These are phyloP conservation scores for Brachypteracias leptosomus DNA, from an alignment of 2,113 vertebrate species.

Conservation along the genomic window DNA sequence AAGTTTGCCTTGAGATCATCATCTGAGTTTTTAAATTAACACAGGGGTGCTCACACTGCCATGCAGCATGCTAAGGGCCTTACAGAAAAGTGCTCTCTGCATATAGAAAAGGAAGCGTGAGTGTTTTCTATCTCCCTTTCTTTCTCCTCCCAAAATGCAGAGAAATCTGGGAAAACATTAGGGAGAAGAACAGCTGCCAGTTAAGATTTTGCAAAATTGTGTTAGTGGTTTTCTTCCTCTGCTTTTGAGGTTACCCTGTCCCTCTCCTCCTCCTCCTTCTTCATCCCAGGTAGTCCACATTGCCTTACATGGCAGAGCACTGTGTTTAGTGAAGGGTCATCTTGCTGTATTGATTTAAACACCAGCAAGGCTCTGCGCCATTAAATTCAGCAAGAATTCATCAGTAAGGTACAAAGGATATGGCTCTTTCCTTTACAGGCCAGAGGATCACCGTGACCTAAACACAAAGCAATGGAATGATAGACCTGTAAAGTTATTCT, in stretches of 20 bases:
- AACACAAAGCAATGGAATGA: background rate
- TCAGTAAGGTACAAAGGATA: background rate
- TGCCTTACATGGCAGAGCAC: background rate
- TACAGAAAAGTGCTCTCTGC: background rate
- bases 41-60: background rate
- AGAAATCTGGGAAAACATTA: background rate
- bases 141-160: background rate
- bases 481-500: background rate
- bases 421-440: background rate
- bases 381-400: constrained; percentile 8
- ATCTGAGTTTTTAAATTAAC: constrained; percentile 45
- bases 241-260: background rate
- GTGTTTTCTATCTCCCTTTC: background rate
- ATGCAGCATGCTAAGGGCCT: background rate
- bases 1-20: constrained; percentile 1
- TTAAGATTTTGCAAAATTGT: background rate
- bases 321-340: background rate
- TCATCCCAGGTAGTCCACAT: background rate
- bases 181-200: background rate
- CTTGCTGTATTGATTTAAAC: constrained; percentile 3
- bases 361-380: background rate
- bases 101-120: background rate
- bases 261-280: background rate
- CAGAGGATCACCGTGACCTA: background rate
- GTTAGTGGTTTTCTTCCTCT: background rate